phyloP scores from a whole-genome alignment of 2,797 vertebrate species.

The Buphagus erythrorhynchus region DNA sequence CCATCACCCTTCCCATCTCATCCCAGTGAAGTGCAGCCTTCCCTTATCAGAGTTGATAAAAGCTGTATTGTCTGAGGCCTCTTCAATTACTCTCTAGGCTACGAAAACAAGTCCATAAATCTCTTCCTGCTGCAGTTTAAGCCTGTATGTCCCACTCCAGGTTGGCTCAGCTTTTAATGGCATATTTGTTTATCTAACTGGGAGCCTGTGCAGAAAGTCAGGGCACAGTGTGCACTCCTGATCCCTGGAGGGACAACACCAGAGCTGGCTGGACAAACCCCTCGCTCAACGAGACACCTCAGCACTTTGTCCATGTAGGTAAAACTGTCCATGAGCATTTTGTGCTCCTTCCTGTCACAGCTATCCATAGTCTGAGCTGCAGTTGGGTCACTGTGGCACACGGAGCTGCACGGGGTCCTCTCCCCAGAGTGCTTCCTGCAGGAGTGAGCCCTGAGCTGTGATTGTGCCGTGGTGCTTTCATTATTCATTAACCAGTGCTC shows the following conservation, averaged over 20 bases:
- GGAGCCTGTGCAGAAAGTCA: not conserved
- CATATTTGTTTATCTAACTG: not conserved
- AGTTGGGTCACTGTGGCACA: not conserved
- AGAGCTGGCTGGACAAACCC: rapidly evolving
- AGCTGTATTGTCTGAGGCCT: not conserved
- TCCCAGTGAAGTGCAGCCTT: not conserved
- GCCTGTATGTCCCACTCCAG: not conserved
- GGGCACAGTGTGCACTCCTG: not conserved
- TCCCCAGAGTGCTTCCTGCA: not conserved
- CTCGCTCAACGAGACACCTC: rapidly evolving
- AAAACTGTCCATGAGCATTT: not conserved
- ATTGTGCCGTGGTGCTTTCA: not conserved
- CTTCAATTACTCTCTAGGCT: not conserved
- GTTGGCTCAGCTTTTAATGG: not conserved
- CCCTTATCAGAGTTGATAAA: not conserved
- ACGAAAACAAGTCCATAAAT: slow-evolving; percentile 37
- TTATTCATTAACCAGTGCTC: not conserved
- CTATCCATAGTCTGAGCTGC: not conserved
- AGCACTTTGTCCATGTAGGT: not conserved
- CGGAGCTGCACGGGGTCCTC: not conserved
- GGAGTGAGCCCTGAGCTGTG: not conserved
- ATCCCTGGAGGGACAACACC: not conserved
- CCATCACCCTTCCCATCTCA: not conserved
- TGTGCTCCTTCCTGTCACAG: not conserved
- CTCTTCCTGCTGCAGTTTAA: not conserved